Percentiles rank a stretch among this genome's conserved stretches.
phyloP scores from a whole-genome alignment of 2,888 invertebrate species.

The Hypomecis atomaria region DNA sequence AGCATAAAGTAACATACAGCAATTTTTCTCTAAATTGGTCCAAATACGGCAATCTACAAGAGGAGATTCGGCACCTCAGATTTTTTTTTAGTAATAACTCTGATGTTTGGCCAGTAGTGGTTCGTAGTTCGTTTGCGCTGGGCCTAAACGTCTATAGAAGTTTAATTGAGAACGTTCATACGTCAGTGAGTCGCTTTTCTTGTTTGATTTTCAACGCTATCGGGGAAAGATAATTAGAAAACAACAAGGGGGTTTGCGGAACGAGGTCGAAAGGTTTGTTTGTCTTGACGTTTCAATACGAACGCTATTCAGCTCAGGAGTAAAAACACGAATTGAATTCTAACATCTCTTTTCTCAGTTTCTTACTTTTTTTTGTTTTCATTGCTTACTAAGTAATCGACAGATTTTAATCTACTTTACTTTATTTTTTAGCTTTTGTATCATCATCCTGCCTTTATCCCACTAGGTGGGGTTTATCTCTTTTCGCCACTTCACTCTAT shows the following conservation, averaged over 20 bases:
- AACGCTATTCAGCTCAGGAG: slow-evolving; percentile 15
- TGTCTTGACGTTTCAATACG: slow-evolving; percentile 38
- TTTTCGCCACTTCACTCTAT: too few relatives aligned
- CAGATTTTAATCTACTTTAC: neutral
- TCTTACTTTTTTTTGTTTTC: neutral
- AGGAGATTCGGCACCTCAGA: too few relatives aligned
- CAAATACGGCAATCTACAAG: too few relatives aligned
- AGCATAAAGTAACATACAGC: too few relatives aligned
- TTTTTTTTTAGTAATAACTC: too few relatives aligned
- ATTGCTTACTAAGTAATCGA: neutral
- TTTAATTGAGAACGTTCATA: slow-evolving; percentile 27
- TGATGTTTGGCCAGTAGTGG: too few relatives aligned
- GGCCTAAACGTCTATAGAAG: neutral
- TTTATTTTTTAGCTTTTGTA: too few relatives aligned
- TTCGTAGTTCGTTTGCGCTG: slow-evolving; percentile 1
- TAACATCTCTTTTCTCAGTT: neutral
- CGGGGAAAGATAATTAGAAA: slow-evolving; percentile 59
- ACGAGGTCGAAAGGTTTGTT: slow-evolving; percentile 30
- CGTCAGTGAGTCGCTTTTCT: slow-evolving; percentile 46
- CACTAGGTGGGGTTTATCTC: too few relatives aligned
- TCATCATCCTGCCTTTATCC: too few relatives aligned
- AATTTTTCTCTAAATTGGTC: too few relatives aligned
- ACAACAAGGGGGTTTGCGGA: slow-evolving; percentile 50
- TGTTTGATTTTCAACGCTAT: slow-evolving; percentile 39
- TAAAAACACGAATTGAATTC: slow-evolving; percentile 1